phyloP scores from a whole-genome alignment of 2,797 vertebrate species.

The Columba guinea region DNA sequence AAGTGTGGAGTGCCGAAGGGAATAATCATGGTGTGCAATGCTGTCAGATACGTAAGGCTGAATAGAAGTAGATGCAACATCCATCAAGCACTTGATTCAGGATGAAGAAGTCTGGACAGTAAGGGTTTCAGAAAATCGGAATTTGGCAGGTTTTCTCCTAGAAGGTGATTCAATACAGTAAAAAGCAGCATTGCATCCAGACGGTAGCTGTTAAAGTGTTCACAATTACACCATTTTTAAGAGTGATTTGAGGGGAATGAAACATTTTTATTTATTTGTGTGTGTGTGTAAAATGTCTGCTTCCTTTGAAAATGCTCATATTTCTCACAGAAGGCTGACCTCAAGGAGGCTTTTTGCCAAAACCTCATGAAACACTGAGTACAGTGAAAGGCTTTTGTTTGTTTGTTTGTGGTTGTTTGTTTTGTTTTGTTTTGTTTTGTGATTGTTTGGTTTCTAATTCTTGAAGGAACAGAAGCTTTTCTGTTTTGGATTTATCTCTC shows the following conservation, averaged over 20 bases:
- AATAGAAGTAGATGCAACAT: not conserved
- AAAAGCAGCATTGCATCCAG: not conserved
- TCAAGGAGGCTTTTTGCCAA: not conserved
- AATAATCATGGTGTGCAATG: fast-evolving
- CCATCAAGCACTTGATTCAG: not conserved
- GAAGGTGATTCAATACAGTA: not conserved
- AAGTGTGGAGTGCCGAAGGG: not conserved
- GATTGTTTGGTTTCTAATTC: not conserved
- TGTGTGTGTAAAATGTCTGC: not conserved
- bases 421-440: too few relatives aligned
- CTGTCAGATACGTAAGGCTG: not conserved
- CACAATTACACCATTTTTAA: not conserved
- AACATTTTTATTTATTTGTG: not conserved
- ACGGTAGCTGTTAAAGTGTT: not conserved
- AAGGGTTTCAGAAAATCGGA: not conserved
- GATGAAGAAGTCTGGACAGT: not conserved
- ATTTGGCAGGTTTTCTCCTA: not conserved
- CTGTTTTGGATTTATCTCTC: not conserved
- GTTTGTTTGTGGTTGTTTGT: too few relatives aligned
- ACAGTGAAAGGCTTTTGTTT: not conserved
- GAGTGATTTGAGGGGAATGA: not conserved
- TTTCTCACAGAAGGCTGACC: not conserved
- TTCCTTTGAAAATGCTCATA: not conserved
- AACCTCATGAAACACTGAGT: not conserved
- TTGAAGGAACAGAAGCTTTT: slow-evolving; percentile 24